These are phyloP conservation scores for Plutella xylostella DNA, from an alignment of 2,888 invertebrate species.

Conservation along the genomic window DNA sequence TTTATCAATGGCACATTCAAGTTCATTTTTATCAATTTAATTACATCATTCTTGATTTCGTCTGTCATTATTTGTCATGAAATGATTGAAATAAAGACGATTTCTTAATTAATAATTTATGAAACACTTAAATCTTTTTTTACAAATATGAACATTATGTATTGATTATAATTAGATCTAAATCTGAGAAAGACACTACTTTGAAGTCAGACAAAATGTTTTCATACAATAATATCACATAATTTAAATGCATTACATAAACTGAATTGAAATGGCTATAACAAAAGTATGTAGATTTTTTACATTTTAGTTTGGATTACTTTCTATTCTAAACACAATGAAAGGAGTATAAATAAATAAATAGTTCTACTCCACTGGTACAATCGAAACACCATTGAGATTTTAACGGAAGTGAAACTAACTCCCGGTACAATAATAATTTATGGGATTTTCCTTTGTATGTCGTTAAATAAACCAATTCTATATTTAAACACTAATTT, in stretches of 20 bases:
- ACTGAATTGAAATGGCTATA: slow-evolving; percentile 49
- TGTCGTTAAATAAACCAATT: slow-evolving; percentile 69
- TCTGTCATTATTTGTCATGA: slow-evolving; percentile 15
- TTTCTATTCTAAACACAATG: slow-evolving; percentile 35
- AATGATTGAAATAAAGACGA: slow-evolving; percentile 19
- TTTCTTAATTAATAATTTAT: slow-evolving; percentile 25
- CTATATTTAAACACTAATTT: slow-evolving; percentile 68
- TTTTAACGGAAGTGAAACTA: slow-evolving; percentile 64
- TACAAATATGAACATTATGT: slow-evolving; percentile 43
- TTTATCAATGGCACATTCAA: slow-evolving; percentile 50
- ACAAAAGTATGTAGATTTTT: not conserved
- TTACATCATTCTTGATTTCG: slow-evolving; percentile 19
- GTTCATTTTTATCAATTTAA: slow-evolving; percentile 4
- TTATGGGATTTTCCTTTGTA: slow-evolving; percentile 66
- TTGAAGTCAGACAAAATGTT: slow-evolving; percentile 67
- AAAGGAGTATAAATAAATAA: slow-evolving; percentile 55
- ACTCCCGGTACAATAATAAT: slow-evolving; percentile 68
- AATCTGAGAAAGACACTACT: slow-evolving; percentile 57
- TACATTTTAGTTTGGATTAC: slow-evolving; percentile 20
- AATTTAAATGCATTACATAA: slow-evolving; percentile 60
- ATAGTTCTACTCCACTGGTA: slow-evolving; percentile 60
- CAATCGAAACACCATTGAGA: slow-evolving; percentile 67
- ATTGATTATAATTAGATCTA: slow-evolving; percentile 29
- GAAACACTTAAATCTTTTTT: slow-evolving; percentile 24
- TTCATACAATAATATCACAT: slow-evolving; percentile 63